Evolutionary conservation across 2,888 invertebrate genomes (phyloP).

Genomic region (Drosophila colorata): DNA sequence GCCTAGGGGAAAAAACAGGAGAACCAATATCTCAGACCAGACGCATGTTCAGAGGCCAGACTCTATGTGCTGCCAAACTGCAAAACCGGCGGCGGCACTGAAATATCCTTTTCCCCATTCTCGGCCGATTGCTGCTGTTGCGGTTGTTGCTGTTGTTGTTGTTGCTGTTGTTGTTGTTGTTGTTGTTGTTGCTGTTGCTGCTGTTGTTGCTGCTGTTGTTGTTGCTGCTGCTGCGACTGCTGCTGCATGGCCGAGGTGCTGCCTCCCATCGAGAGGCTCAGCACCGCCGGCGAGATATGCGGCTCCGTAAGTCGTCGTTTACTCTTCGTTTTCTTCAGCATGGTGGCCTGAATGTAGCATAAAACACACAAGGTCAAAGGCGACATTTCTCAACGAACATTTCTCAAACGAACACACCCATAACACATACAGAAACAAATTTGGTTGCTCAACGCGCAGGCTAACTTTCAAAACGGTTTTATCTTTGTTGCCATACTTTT

Average conservation of each 20-base stretch:
- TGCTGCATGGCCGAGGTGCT: slow-evolving; percentile 70
- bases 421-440: slow-evolving; percentile 33
- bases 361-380: slow-evolving; percentile 72
- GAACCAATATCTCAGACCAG: slow-evolving; percentile 85
- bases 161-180: slow-evolving; percentile 58
- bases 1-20: slow-evolving; percentile 84
- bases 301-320: slow-evolving; percentile 96
- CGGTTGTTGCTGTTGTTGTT: slow-evolving; percentile 53
- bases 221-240: slow-evolving; percentile 53
- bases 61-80: slow-evolving; percentile 75
- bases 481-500: background rate
- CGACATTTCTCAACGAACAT: slow-evolving; percentile 45
- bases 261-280: slow-evolving; percentile 76
- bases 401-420: slow-evolving; percentile 37
- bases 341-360: slow-evolving; percentile 93
- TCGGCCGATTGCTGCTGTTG: slow-evolving; percentile 85
- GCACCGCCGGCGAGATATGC: slow-evolving; percentile 87
- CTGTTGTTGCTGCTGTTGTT: slow-evolving; percentile 40
- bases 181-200: slow-evolving; percentile 36
- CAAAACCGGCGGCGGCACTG: slow-evolving; percentile 44
- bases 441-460: slow-evolving; percentile 3
- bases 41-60: slow-evolving; percentile 84
- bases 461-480: slow-evolving; percentile 9
- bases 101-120: slow-evolving; percentile 86
- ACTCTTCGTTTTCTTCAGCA: slow-evolving; percentile 99